A percentile compares a stretch with the other conserved stretches of the same genome.
phyloP scores from a whole-genome alignment of 2,888 invertebrate species.

The Oxycera nigricornis region DNA sequence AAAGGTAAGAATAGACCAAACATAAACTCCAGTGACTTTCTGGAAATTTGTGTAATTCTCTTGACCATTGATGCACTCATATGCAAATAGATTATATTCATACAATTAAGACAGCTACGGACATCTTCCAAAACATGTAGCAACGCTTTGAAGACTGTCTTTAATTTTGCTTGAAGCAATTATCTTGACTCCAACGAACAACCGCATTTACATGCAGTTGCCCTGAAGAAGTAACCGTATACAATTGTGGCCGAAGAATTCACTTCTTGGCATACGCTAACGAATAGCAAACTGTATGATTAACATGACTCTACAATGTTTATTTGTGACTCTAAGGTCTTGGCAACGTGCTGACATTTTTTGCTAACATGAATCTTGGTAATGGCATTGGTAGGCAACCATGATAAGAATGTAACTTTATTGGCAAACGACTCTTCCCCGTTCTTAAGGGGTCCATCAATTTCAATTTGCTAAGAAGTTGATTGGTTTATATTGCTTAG shows the following conservation, averaged over 20 bases:
- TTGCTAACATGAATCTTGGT: background rate
- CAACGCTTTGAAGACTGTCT: too few relatives aligned
- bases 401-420: background rate
- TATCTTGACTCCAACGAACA: background rate
- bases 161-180: background rate
- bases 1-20: too few relatives aligned
- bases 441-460: background rate
- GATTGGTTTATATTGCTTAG: background rate
- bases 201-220: background rate
- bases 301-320: background rate
- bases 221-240: background rate
- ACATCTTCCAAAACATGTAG: too few relatives aligned
- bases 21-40: too few relatives aligned
- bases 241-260: background rate
- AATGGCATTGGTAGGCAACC: background rate
- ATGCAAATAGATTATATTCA: too few relatives aligned
- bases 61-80: too few relatives aligned
- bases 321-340: background rate
- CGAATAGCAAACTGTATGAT: background rate
- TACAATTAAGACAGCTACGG: too few relatives aligned
- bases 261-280: conserved; percentile 7
- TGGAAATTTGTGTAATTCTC: too few relatives aligned
- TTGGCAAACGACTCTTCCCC: background rate
- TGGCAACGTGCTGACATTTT: background rate
- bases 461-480: background rate